A percentile compares a stretch with the other conserved stretches of the same genome.
phyloP scores from a whole-genome alignment of 2,888 invertebrate species.

The Lasioglossum vierecki region DNA sequence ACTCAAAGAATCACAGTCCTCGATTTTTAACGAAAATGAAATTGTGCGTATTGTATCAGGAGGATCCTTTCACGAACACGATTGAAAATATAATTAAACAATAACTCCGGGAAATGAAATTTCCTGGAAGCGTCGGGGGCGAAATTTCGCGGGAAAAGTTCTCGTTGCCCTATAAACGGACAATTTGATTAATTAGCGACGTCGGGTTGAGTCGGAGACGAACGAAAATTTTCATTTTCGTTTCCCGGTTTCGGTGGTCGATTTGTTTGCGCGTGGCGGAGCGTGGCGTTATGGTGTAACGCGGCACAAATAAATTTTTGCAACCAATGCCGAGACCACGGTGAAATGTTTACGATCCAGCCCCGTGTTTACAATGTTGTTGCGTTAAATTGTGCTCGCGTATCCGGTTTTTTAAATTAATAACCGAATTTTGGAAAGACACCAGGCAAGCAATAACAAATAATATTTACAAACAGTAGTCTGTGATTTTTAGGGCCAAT shows the following conservation, averaged over 20 bases:
- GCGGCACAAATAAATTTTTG: slow-evolving; percentile 19
- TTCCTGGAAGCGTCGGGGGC: slow-evolving; percentile 35
- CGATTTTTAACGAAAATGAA: neutral
- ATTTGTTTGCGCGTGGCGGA: slow-evolving; percentile 7
- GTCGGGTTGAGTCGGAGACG: slow-evolving; percentile 28
- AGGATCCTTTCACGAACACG: neutral
- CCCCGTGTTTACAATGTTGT: neutral
- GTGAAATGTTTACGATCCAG: neutral
- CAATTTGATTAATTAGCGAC: slow-evolving; percentile 47
- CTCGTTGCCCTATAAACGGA: slow-evolving; percentile 46
- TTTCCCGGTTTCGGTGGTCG: slow-evolving; percentile 3
- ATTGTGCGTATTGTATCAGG: neutral
- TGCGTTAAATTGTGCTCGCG: neutral
- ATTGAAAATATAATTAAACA: neutral
- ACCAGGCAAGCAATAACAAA: neutral
- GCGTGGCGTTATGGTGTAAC: neutral
- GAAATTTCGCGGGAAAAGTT: slow-evolving; percentile 51
- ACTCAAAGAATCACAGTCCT: too few species aligned
- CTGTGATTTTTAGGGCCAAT: neutral
- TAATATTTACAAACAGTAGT: neutral
- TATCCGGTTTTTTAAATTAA: neutral
- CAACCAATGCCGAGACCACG: neutral
- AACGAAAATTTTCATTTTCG: slow-evolving; percentile 59
- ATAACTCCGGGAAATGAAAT: slow-evolving; percentile 43
- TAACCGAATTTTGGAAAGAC: neutral